These are phyloP conservation scores for Caenorhabditis japonica DNA, from an alignment of 2,888 invertebrate species.

Conservation along the genomic window DNA sequence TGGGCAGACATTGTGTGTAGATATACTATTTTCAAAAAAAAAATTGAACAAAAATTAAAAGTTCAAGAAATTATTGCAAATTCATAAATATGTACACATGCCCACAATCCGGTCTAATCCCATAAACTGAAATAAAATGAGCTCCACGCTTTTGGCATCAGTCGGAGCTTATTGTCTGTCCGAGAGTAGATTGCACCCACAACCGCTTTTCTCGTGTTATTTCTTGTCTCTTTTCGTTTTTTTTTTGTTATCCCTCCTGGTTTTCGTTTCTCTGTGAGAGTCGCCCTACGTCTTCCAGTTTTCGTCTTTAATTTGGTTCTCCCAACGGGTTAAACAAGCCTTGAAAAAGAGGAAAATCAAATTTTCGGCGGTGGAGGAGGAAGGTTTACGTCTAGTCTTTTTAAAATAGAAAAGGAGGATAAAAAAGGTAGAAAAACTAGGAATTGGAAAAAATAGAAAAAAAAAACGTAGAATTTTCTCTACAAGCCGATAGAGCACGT, in stretches of 20 bases:
- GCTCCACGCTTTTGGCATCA: constrained; percentile 4
- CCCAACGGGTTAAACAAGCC: constrained; percentile 45
- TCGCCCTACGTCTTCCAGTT: constrained; percentile 18
- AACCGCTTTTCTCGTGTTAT: constrained; percentile 3
- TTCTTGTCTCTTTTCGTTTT: constrained; percentile 17
- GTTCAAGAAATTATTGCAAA: too few relatives aligned
- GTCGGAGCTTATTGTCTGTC: too few relatives aligned
- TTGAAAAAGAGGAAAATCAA: constrained; percentile 33
- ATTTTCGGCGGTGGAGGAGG: constrained; percentile 29
- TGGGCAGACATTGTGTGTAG: too few relatives aligned
- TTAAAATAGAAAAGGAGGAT: constrained; percentile 15
- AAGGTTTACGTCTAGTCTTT: constrained; percentile 3
- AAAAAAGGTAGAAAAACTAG: too few relatives aligned
- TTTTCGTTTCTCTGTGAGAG: constrained; percentile 3
- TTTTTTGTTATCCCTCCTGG: constrained; percentile 8
- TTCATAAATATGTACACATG: too few relatives aligned
- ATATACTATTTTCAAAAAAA: too few relatives aligned
- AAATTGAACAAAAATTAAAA: too few relatives aligned
- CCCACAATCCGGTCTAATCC: too few relatives aligned
- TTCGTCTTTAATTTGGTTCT: constrained; percentile 51
- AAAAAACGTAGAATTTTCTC: too few relatives aligned
- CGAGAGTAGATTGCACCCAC: neutral
- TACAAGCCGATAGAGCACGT: too few relatives aligned
- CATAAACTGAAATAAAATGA: constrained; percentile 1
- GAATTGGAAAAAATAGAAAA: too few relatives aligned